Conservation (phyloP, 2,888 invertebrate species). For the Lasioglossum lativentre region DNA sequence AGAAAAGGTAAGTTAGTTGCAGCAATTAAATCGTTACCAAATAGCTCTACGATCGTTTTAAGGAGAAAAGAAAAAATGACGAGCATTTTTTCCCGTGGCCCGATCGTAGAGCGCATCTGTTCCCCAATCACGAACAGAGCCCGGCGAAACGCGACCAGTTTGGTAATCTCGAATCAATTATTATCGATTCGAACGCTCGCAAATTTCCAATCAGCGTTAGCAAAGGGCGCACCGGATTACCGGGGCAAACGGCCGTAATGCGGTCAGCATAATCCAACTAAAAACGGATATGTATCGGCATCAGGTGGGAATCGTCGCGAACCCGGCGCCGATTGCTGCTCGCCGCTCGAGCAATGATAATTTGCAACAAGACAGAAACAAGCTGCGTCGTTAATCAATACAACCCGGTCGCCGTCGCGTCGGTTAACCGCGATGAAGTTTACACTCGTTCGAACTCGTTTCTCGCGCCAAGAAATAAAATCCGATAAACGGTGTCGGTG, state of each 20-base stretch:
- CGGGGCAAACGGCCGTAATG: slow-evolving; percentile 59
- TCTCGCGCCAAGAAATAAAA: slow-evolving; percentile 5
- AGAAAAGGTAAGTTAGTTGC: neutral
- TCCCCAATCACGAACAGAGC: slow-evolving; percentile 46
- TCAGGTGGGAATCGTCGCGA: slow-evolving; percentile 54
- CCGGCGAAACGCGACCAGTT: slow-evolving; percentile 38
- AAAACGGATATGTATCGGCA: slow-evolving; percentile 60
- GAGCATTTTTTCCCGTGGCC: neutral
- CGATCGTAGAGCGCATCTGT: slow-evolving; percentile 49
- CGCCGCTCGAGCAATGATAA: slow-evolving; percentile 35
- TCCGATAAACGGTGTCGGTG: neutral
- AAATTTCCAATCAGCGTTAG: slow-evolving; percentile 55
- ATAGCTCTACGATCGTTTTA: neutral
- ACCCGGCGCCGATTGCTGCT: slow-evolving; percentile 41
- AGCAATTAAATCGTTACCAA: neutral
- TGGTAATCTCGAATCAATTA: slow-evolving; percentile 65
- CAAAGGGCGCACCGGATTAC: slow-evolving; percentile 58
- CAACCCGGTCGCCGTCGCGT: neutral
- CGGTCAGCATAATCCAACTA: slow-evolving; percentile 60
- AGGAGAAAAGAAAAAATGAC: neutral
- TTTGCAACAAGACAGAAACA: slow-evolving; percentile 20
- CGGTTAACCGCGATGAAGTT: neutral
- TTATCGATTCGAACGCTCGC: slow-evolving; percentile 59
- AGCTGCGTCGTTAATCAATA: slow-evolving; percentile 3
- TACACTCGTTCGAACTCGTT: neutral